Evolutionary conservation across 2,113 vertebrate genomes (phyloP).

Genomic region (Carettochelys insculpta): DNA sequence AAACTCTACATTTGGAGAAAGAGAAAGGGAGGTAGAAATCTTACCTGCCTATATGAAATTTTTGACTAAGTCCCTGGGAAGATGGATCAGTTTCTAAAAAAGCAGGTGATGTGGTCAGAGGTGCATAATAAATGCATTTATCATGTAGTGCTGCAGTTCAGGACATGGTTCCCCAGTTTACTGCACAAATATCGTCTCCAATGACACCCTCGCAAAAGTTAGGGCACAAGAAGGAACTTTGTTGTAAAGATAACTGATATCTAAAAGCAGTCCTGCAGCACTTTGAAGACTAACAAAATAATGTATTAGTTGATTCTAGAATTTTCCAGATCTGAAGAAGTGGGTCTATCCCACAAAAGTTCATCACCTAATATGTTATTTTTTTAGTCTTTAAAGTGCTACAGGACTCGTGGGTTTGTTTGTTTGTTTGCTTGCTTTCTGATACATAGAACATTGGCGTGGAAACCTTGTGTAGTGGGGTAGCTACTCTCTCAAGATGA

Average conservation of each 20-base stretch:
- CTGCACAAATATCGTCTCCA: neutral
- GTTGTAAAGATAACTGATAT: slow-evolving; percentile 34
- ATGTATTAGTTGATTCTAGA: no score
- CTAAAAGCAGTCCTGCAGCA: no score
- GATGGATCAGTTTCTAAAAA: neutral
- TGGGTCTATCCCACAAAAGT: no score
- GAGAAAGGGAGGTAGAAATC: neutral
- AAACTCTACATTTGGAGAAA: neutral
- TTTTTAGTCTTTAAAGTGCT: no score
- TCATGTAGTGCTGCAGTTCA: slow-evolving; percentile 32
- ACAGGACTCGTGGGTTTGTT: no score
- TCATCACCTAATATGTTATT: no score
- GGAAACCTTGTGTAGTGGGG: no score
- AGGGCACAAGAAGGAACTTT: slow-evolving; percentile 18
- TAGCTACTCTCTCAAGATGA: no score
- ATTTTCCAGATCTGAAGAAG: no score
- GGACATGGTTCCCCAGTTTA: slow-evolving; percentile 9
- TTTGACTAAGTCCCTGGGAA: neutral
- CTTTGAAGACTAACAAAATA: no score
- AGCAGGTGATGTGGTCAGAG: neutral
- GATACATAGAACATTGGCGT: slow-evolving; percentile 48
- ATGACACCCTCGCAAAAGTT: slow-evolving; percentile 27
- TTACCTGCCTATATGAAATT: no score
- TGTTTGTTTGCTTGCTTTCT: no score
- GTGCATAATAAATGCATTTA: slow-evolving; percentile 29